Evolutionary conservation across 2,888 invertebrate genomes (phyloP).

Genomic region (Ischnura elegans): DNA sequence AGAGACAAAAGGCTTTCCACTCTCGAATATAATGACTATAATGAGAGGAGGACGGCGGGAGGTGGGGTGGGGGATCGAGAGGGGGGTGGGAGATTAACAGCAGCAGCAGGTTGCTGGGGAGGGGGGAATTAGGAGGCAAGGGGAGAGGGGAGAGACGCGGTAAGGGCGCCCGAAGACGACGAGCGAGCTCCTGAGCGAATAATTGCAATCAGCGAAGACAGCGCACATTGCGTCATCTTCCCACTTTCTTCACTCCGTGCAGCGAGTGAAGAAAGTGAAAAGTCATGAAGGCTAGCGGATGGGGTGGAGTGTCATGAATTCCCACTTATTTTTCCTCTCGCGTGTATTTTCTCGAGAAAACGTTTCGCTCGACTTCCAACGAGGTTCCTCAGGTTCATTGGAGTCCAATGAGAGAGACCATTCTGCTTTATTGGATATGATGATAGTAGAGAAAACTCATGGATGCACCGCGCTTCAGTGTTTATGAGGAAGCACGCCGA

Average conservation of each 20-base stretch:
- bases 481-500: too few relatives aligned
- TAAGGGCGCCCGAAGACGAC: not conserved
- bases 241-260: conserved; percentile 53
- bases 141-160: not conserved
- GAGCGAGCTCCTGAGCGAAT: conserved; percentile 42
- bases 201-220: conserved; percentile 65
- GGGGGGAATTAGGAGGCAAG: not conserved
- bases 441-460: too few relatives aligned
- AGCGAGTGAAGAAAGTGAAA: conserved; percentile 10
- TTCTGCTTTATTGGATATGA: too few relatives aligned
- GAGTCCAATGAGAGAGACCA: too few relatives aligned
- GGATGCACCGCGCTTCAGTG: too few relatives aligned
- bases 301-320: too few relatives aligned
- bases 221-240: conserved; percentile 52
- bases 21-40: conserved; percentile 33
- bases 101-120: not conserved
- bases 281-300: not conserved
- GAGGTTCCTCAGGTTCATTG: too few relatives aligned
- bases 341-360: too few relatives aligned
- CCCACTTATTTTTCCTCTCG: too few relatives aligned
- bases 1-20: conserved; percentile 2
- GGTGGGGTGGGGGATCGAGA: not conserved
- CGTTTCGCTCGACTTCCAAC: too few relatives aligned
- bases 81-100: not conserved
- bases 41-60: not conserved